These are phyloP conservation scores for Drosophila setifemur DNA, from an alignment of 1,140 invertebrate genomes.

Conservation along the genomic window DNA sequence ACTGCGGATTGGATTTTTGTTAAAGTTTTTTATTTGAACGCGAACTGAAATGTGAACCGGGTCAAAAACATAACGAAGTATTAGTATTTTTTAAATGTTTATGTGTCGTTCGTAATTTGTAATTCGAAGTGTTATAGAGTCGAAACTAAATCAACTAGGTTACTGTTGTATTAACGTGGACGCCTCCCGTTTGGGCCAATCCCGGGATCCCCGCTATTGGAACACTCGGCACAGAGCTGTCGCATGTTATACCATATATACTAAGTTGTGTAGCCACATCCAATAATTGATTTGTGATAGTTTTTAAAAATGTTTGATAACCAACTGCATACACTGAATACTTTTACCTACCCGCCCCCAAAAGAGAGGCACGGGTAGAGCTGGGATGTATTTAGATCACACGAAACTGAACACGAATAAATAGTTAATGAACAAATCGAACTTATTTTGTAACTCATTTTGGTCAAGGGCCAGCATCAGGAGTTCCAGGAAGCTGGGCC, in stretches of 20 bases:
- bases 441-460: no score
- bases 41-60: constrained; percentile 19
- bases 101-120: constrained; percentile 55
- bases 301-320: constrained; percentile 76
- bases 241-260: constrained; percentile 47
- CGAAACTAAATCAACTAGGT: constrained; percentile 31
- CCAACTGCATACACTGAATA: constrained; percentile 44
- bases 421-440: constrained; percentile 21
- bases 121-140: constrained; percentile 43
- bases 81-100: constrained; percentile 56
- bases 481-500: no score
- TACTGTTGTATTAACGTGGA: constrained; percentile 44
- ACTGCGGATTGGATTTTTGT: constrained; percentile 29
- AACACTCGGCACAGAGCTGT: constrained; percentile 14
- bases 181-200: constrained; percentile 1
- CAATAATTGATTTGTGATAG: constrained; percentile 81
- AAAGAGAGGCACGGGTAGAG: constrained; percentile 24
- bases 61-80: constrained; percentile 23
- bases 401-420: constrained; percentile 47
- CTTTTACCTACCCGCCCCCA: constrained; percentile 24
- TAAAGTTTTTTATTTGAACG: constrained; percentile 36
- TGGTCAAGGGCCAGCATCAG: no score
- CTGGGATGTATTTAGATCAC: constrained; percentile 60
- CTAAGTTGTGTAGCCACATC: constrained; percentile 70
- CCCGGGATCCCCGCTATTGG: not conserved